These are phyloP conservation scores for Phocides pigmalion DNA, from an alignment of 1,140 invertebrate species.

Conservation along the genomic window DNA sequence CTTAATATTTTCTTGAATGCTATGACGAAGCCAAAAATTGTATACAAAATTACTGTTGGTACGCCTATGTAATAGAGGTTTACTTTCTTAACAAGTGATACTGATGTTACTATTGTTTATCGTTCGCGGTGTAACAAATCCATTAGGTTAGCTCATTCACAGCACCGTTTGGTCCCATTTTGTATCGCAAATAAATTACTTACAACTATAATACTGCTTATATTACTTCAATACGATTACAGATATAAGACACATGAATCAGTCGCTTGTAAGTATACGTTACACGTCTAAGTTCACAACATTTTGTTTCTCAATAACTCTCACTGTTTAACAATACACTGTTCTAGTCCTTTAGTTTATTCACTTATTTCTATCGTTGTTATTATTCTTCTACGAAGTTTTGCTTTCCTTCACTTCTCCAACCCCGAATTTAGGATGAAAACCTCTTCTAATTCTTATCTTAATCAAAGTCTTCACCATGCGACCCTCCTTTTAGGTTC, in stretches of 20 bases:
- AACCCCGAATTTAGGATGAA: not conserved
- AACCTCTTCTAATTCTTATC: slow-evolving; percentile 5
- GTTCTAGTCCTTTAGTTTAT: slow-evolving; percentile 21
- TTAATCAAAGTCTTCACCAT: slow-evolving; percentile 37
- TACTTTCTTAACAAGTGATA: no score
- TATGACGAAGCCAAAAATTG: no score
- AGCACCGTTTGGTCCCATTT: slow-evolving; percentile 77
- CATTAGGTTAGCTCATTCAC: slow-evolving; percentile 53
- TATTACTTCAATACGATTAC: slow-evolving; percentile 56
- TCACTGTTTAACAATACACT: slow-evolving; percentile 33
- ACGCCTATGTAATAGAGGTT: no score
- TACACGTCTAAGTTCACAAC: slow-evolving; percentile 39
- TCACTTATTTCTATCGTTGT: slow-evolving; percentile 1
- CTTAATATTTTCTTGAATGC: no score
- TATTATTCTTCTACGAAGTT: not conserved
- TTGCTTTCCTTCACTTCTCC: not conserved
- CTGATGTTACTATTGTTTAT: not conserved
- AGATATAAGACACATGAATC: slow-evolving; percentile 62
- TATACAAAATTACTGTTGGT: no score
- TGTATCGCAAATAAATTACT: slow-evolving; percentile 63
- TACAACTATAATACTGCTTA: slow-evolving; percentile 78
- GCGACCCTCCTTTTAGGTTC: slow-evolving; percentile 53
- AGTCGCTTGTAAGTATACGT: slow-evolving; percentile 49
- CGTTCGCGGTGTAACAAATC: slow-evolving; percentile 44
- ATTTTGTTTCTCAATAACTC: slow-evolving; percentile 39